A percentile compares a stretch with the other conserved stretches of the same genome.
Evolutionary conservation across 2,888 invertebrate species (phyloP).

Genomic region (Caenorhabditis virilis): DNA sequence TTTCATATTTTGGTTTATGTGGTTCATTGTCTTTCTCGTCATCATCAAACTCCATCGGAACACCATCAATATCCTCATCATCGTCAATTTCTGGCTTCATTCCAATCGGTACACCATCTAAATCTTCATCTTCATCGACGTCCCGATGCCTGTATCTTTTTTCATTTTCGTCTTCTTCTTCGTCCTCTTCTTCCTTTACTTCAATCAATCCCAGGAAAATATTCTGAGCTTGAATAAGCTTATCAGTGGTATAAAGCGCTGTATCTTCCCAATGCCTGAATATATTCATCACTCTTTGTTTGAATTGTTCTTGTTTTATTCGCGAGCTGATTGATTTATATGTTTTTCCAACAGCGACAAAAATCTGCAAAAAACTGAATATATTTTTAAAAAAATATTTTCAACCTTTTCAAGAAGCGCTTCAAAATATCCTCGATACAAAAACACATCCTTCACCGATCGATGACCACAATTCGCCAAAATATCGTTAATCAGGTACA

Average conservation of each 20-base stretch:
- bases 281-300: constrained; percentile 71
- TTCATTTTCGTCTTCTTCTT: not conserved
- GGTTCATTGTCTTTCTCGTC: not conserved
- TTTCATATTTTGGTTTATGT: no score
- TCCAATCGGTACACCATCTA: constrained; percentile 47
- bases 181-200: constrained; percentile 5
- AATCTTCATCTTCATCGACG: constrained; percentile 22
- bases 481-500: constrained; percentile 94
- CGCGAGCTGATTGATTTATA: constrained; percentile 81
- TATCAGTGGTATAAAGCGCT: constrained; percentile 91
- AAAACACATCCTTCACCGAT: constrained; percentile 92
- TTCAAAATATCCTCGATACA: constrained; percentile 75
- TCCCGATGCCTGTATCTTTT: no score
- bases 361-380: constrained; percentile 72
- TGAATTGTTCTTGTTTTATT: constrained; percentile 93
- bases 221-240: constrained; percentile 84
- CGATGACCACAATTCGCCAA: constrained; percentile 89
- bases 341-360: constrained; percentile 79
- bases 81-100: constrained; percentile 3
- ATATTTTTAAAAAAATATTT: not conserved
- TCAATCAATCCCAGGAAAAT: constrained; percentile 82
- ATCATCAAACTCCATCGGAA: constrained; percentile 23
- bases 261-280: constrained; percentile 96
- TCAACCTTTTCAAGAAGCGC: constrained; percentile 47
- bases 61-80: constrained; percentile 41